Evolutionary conservation across 2,888 invertebrate species (phyloP).

Genomic region (Antheraea yamamai): DNA sequence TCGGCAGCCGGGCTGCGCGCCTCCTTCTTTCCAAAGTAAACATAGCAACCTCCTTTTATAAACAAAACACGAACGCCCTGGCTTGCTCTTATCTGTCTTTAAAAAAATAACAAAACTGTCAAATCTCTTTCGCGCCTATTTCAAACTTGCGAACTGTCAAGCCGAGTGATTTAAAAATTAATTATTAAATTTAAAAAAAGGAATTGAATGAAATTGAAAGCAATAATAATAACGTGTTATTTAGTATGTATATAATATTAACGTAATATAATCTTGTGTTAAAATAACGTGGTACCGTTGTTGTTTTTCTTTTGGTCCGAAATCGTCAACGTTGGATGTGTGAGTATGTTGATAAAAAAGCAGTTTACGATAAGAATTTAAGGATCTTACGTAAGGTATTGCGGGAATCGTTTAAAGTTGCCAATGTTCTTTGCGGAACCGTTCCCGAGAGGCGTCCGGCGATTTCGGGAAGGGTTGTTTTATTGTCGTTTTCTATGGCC

Average conservation of each 20-base stretch:
- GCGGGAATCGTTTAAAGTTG: constrained; percentile 45
- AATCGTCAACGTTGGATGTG: constrained; percentile 41
- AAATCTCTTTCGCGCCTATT: constrained; percentile 54
- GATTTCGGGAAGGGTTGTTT: constrained; percentile 11
- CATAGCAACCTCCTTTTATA: constrained; percentile 57
- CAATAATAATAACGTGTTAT: constrained; percentile 67
- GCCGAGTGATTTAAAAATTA: constrained; percentile 28
- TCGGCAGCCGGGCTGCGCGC: constrained; percentile 78
- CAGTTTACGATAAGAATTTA: constrained; percentile 52
- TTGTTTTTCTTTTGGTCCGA: constrained; percentile 31
- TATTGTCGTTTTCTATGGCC: not conserved
- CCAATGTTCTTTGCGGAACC: constrained; percentile 32
- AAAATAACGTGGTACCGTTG: constrained; percentile 59
- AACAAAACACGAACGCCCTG: constrained; percentile 75
- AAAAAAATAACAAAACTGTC: constrained; percentile 37
- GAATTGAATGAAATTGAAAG: constrained; percentile 60
- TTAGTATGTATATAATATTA: constrained; percentile 57
- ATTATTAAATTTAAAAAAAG: constrained; percentile 45
- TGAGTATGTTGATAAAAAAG: constrained; percentile 57
- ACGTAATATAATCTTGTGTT: constrained; percentile 40
- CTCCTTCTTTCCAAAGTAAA: constrained; percentile 60
- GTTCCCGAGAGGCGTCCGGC: constrained; percentile 7
- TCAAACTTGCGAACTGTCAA: constrained; percentile 48
- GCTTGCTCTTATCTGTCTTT: constrained; percentile 47
- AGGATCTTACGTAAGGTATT: constrained; percentile 71